These are phyloP conservation scores for Sphyrna mokarran DNA, from an alignment of 2,113 vertebrate genomes.

Conservation along the genomic window DNA sequence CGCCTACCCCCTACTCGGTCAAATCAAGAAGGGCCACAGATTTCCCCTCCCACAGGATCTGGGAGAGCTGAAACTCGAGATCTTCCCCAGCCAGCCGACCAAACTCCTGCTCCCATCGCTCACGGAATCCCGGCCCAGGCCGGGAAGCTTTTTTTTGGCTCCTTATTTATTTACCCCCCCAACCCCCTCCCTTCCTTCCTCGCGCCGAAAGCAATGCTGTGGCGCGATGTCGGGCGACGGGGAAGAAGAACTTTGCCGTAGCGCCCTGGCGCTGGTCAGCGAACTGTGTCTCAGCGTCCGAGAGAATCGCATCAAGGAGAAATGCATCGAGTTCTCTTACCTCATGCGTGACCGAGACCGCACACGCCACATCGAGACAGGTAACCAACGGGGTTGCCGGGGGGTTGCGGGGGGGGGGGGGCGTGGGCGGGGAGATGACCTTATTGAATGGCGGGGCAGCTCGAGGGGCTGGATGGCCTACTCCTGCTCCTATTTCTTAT, in stretches of 20 bases:
- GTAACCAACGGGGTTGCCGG: constrained; percentile 48
- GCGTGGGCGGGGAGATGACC: no score
- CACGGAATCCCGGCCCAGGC: no score
- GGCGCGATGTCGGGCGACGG: constrained; percentile 82
- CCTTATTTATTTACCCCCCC: no score
- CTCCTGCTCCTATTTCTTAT: no score
- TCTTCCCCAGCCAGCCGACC: background rate
- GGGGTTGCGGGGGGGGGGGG: no score
- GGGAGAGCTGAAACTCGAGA: background rate
- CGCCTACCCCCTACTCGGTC: background rate
- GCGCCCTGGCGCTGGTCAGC: constrained; percentile 71
- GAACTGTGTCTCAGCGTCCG: constrained; percentile 69
- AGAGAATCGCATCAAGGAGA: constrained; percentile 66
- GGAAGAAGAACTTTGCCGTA: constrained; percentile 81
- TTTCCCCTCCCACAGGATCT: background rate
- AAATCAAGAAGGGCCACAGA: background rate
- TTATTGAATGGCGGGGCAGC: no score
- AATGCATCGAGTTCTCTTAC: constrained; percentile 77
- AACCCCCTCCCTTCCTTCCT: no score
- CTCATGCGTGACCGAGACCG: constrained; percentile 60
- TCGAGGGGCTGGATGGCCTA: no score
- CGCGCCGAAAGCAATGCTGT: constrained; percentile 29
- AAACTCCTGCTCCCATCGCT: no score
- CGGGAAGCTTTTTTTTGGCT: no score
- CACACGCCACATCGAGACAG: constrained; percentile 62